Evolutionary conservation across 2,113 vertebrate species (phyloP), one percentile per base, ranked within the genome.

Genomic region (Menura novaehollandiae): DNA sequence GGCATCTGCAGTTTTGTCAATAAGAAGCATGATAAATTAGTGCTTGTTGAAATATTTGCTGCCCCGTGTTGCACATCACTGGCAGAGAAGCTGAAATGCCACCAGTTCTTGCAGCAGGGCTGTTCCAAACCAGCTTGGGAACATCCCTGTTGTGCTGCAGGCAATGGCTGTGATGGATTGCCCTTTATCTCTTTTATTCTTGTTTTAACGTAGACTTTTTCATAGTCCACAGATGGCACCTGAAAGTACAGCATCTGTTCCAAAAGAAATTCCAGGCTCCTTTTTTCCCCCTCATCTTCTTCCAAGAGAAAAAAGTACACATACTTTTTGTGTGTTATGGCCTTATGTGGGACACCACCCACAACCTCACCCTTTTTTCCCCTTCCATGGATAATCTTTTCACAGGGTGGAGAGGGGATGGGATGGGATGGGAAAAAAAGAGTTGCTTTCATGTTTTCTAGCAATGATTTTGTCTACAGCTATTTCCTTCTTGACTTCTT

Each of bases 401-500:
- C 74, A 89, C 37, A 77, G 93, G 94, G 97, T 86, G 92, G 83
- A 89, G 91, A 97, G 63, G 83, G 55, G 80, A 85, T 84, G 83
- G 83, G 85, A 85, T 82, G 85, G 80, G 33, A 52, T 91, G 87
- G 78, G 93, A 94, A 96, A 94, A 90, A 82, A 90, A 87, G 94
- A 91, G 95, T 92, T 91, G 81, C 90, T 97, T 89, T 96, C 85
- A 95, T 96, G 93, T 91, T 93, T 96, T 96, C 94, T 85, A 88
- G 85, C 92, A 83, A 90, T 95, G 78, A 86, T 96, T 97, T 91
- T 90, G 89, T 92, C 80, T 91, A 52, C 71, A 95, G 53, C 95
- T 96, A 96, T 93, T 95, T 97, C 92, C 96, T 92, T 85, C 87
- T 96, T 93, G 28, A n/a, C 63, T 82, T 97, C 97, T 97, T 97